Conservation (phyloP, 2,888 invertebrate genomes). For the Eilema caniola region DNA sequence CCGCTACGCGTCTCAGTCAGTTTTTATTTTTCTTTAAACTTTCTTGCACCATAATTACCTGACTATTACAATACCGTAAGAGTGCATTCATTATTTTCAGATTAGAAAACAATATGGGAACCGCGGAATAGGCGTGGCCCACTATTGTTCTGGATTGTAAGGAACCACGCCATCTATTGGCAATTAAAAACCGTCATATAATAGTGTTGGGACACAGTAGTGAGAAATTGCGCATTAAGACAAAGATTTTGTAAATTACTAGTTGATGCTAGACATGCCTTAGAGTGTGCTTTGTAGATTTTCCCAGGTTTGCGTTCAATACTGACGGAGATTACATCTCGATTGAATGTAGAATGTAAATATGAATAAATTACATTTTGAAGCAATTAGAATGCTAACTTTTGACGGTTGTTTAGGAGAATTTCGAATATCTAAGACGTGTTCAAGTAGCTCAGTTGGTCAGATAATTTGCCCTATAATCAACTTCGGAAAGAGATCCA, state of each 20-base stretch:
- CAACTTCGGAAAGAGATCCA: too few species aligned
- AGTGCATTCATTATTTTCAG: constrained; percentile 49
- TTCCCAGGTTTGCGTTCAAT: neutral
- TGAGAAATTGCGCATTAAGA: neutral
- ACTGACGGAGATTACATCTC: neutral
- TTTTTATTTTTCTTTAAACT: constrained; percentile 7
- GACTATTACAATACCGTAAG: constrained; percentile 18
- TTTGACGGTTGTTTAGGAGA: too few species aligned
- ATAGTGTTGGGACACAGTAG: neutral
- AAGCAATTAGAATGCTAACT: too few species aligned
- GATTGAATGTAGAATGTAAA: neutral
- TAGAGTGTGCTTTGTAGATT: neutral
- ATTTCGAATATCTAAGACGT: too few species aligned
- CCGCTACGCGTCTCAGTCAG: neutral
- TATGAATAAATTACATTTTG: too few species aligned
- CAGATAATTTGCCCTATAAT: too few species aligned
- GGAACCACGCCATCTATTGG: constrained; percentile 28
- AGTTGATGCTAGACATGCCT: neutral
- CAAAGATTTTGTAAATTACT: neutral
- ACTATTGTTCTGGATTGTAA: constrained; percentile 51
- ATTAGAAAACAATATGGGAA: constrained; percentile 62
- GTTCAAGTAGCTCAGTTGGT: too few species aligned
- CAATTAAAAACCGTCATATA: constrained; percentile 14
- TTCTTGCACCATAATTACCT: constrained; percentile 15
- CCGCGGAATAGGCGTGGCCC: constrained; percentile 60